A percentile compares a stretch with the other conserved stretches of the same genome.
Evolutionary conservation across 2,113 vertebrate species (phyloP).

Genomic region (Sylvicapra grimmia): DNA sequence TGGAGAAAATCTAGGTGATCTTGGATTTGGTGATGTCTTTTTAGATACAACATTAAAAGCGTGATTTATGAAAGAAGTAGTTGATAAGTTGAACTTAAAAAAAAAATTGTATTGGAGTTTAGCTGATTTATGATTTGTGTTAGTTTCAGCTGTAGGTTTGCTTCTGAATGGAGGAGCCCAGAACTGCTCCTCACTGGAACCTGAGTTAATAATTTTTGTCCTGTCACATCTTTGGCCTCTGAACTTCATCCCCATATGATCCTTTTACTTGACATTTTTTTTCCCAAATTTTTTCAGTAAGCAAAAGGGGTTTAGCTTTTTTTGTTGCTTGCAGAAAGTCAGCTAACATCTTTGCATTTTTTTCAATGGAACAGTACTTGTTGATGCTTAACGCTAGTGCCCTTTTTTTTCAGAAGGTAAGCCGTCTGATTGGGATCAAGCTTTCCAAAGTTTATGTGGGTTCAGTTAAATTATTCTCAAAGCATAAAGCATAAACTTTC

Average conservation of each 20-base stretch:
- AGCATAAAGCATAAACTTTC: no score
- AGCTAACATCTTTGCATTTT: neutral
- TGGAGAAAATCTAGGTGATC: neutral
- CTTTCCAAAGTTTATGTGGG: neutral
- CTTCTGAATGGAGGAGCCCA: neutral
- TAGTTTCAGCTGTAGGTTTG: neutral
- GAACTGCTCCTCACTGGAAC: neutral
- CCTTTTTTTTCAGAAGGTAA: neutral
- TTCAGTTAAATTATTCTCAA: neutral
- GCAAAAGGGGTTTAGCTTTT: neutral
- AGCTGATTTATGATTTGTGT: neutral
- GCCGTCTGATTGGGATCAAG: neutral
- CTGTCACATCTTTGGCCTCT: neutral
- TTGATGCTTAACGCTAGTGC: neutral
- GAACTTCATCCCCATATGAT: neutral
- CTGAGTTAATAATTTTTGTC: neutral
- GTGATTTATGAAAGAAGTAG: neutral
- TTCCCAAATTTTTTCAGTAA: neutral
- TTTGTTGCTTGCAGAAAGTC: neutral
- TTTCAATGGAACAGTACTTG: neutral
- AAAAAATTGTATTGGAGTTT: neutral
- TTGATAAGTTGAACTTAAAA: neutral
- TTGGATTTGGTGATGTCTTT: neutral
- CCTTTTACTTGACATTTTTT: neutral
- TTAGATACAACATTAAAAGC: neutral